Percentiles rank a stretch among this genome's conserved stretches.
Evolutionary conservation across 2,797 vertebrate species (phyloP).

Genomic region (Syngnathus rostellatus): DNA sequence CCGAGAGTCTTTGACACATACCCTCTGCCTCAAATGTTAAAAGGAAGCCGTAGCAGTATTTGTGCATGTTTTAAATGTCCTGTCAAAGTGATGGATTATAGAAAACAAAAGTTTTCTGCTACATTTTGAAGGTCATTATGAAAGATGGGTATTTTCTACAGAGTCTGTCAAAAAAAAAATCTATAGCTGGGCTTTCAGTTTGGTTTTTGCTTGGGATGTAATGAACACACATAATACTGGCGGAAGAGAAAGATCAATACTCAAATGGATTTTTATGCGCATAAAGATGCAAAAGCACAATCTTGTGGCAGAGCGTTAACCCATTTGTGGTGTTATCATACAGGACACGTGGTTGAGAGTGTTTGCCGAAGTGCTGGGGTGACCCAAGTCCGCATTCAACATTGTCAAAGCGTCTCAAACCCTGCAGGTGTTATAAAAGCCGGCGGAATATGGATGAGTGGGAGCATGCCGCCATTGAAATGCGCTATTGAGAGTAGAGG

Average conservation of each 20-base stretch:
- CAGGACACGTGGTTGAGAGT: neutral
- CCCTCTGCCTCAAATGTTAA: too few relatives aligned
- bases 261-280: neutral
- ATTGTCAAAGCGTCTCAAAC: constrained; percentile 17
- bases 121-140: neutral
- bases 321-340: neutral
- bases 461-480: constrained; percentile 43
- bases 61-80: constrained; percentile 9
- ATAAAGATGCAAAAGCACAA: neutral
- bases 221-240: neutral
- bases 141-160: neutral
- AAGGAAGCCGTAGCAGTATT: constrained; percentile 12
- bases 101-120: constrained; percentile 15
- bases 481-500: constrained; percentile 31
- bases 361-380: neutral
- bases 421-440: constrained; percentile 36
- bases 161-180: neutral
- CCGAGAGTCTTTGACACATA: too few relatives aligned
- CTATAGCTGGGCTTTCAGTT: neutral
- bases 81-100: constrained; percentile 3
- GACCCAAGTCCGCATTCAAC: constrained; percentile 20
- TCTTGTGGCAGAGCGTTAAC: neutral
- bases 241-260: neutral
- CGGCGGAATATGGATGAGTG: constrained; percentile 47
- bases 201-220: neutral